Evolutionary conservation across 1,140 invertebrate genomes (phyloP), one percentile per base, ranked within the genome.

Genomic region (Oryctes rhinoceros): DNA sequence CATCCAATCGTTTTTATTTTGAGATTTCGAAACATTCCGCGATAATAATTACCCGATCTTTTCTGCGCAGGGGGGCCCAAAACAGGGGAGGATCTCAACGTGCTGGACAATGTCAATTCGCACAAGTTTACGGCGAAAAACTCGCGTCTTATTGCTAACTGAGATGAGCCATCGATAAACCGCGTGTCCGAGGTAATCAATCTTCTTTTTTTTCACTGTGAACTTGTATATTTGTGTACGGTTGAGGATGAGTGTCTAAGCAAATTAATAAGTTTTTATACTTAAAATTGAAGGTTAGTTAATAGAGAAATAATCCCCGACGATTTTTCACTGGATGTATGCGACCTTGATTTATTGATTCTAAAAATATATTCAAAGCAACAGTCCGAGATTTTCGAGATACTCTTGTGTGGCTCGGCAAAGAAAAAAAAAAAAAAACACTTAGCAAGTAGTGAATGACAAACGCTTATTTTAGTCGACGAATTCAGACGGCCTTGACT

Each of bases 11-110:
- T 18, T 6, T 59, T 18, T 59, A 15, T 59, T 18, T n/a, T 59
- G 53, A 59, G 53, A 59, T 44, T n/a, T 18, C n/a, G 53, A 59
- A 59, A 59, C 53, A 59, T 59, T 59, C 13, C 53, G 53, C 53
- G 53, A 59, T 18, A 59, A 53, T 53, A 53, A 59, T 59, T 59
- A 18, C 49, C 49, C 49, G 18, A 18, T 18, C 3, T 59, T 59
- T 59, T 59, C 18, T 59, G 11, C 18, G 53, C 0, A 18, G 15
- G 53, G 53, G 53, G 53, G 53, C 15, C 53, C 53, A n/a, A 53
- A n/a, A 59, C 53, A 15, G 6, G 53, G 48, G n/a, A 18, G 18
- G 53, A n/a, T 18, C 53, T 18, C 15, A n/a, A 18, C 18, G 53
- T 59, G 18, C 53, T 59, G 53, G 2, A 13, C 13, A 53, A 53